Conservation (phyloP, 23 tunicate genomes). For the Ciona savignyi region DNA sequence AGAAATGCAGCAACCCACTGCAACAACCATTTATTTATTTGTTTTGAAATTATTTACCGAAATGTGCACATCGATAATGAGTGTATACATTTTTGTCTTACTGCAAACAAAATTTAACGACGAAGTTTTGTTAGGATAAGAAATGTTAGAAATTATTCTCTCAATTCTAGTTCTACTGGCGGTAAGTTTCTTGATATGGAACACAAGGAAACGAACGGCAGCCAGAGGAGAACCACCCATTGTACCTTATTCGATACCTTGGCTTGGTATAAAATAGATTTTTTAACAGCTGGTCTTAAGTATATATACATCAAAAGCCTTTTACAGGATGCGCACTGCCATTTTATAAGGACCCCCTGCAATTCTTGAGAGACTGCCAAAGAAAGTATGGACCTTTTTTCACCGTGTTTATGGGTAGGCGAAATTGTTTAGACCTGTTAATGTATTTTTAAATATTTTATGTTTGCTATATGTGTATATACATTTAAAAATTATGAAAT, state of each 20-base stretch:
- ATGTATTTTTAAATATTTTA: too few species aligned
- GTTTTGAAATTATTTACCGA: too few species aligned
- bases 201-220: not conserved
- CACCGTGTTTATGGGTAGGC: constrained; percentile 9
- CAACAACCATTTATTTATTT: too few species aligned
- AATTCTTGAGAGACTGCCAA: not conserved
- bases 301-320: too few species aligned
- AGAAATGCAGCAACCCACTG: not conserved
- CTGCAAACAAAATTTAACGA: too few species aligned
- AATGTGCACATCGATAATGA: too few species aligned
- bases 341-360: not conserved
- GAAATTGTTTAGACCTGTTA: too few species aligned
- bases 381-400: constrained; percentile 4
- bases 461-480: too few species aligned
- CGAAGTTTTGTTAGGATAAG: too few species aligned
- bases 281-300: too few species aligned
- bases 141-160: not conserved
- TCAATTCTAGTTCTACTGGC: not conserved
- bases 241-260: constrained; percentile 11
- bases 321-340: not conserved
- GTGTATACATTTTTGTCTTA: too few species aligned
- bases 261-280: constrained; percentile 9
- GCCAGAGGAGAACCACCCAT: not conserved
- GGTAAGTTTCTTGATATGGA: not conserved
- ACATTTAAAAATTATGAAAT: too few species aligned